These are phyloP conservation scores for Aplidium turbinatum DNA, from an alignment of 23 tunicate genomes.

Conservation along the genomic window DNA sequence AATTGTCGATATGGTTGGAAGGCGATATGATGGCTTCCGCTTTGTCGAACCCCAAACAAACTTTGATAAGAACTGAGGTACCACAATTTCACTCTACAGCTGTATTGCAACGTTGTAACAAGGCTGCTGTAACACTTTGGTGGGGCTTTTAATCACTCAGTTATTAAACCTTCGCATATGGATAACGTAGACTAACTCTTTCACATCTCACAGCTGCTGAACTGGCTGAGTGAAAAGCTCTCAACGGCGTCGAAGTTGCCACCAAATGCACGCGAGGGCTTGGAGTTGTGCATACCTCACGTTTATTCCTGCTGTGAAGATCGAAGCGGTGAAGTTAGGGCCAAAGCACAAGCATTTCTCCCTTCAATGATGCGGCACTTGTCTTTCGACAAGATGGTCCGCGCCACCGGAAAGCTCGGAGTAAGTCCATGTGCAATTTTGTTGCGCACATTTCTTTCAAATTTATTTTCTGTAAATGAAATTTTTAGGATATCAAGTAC, in stretches of 20 bases:
- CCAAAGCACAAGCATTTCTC: slow-evolving; percentile 73
- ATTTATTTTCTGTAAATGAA: no score
- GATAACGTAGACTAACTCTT: no score
- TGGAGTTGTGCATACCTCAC: slow-evolving; percentile 67
- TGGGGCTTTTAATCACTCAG: no score
- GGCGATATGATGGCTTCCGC: slow-evolving; percentile 69
- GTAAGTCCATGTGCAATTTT: slow-evolving; percentile 27
- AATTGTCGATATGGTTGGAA: slow-evolving; percentile 80
- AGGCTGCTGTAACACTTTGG: no score
- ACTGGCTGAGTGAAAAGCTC: slow-evolving; percentile 80
- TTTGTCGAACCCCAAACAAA: slow-evolving; percentile 61
- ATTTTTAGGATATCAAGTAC: no score
- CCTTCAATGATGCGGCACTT: slow-evolving; percentile 81
- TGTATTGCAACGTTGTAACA: no score
- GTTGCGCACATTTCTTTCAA: no score
- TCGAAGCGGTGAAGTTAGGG: slow-evolving; percentile 82
- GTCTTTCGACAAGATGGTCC: slow-evolving; percentile 62
- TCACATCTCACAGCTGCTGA: slow-evolving; percentile 59
- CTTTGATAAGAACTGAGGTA: slow-evolving; percentile 74
- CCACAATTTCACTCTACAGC: no score
- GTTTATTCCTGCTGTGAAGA: slow-evolving; percentile 92
- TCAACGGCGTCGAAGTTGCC: slow-evolving; percentile 35
- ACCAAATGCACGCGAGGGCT: slow-evolving; percentile 47
- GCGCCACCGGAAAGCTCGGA: slow-evolving; percentile 51
- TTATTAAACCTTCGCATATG: no score